Conservation (phyloP, 2,113 vertebrate species). For the Callospermophilus lateralis region DNA sequence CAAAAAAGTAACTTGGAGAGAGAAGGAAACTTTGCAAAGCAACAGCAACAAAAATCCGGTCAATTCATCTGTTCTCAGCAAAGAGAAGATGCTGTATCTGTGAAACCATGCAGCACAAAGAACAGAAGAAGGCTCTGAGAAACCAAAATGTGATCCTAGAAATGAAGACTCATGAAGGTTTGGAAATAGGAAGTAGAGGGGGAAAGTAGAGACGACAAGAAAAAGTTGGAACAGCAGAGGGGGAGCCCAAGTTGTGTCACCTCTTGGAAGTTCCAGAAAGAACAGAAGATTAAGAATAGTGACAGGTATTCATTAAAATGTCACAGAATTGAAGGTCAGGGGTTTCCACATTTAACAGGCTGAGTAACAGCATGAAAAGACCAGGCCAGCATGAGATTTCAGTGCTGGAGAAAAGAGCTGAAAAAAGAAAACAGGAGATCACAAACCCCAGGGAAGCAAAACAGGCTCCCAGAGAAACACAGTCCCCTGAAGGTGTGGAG, state of each 20-base stretch:
- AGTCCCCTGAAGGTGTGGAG: neutral
- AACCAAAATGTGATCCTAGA: neutral
- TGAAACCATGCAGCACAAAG: neutral
- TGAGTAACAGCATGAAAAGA: neutral
- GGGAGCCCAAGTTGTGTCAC: neutral
- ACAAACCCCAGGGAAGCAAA: neutral
- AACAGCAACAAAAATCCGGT: too few species aligned
- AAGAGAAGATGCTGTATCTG: neutral
- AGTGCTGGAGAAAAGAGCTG: neutral
- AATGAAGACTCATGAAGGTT: too few species aligned
- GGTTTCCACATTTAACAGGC: neutral
- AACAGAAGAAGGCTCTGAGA: neutral
- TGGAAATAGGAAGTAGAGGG: neutral
- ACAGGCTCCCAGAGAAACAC: neutral
- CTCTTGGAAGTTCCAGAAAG: neutral
- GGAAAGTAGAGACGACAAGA: neutral
- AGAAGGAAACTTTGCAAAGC: neutral
- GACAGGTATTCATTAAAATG: too few species aligned
- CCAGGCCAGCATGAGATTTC: fast-evolving
- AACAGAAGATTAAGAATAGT: neutral
- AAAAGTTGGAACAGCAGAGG: neutral
- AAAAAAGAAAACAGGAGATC: neutral
- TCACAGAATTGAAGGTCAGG: neutral
- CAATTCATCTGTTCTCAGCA: neutral
- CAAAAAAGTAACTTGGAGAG: neutral